These are phyloP conservation scores for Sacculina carcini DNA, from an alignment of 2,888 invertebrate species.

Conservation along the genomic window DNA sequence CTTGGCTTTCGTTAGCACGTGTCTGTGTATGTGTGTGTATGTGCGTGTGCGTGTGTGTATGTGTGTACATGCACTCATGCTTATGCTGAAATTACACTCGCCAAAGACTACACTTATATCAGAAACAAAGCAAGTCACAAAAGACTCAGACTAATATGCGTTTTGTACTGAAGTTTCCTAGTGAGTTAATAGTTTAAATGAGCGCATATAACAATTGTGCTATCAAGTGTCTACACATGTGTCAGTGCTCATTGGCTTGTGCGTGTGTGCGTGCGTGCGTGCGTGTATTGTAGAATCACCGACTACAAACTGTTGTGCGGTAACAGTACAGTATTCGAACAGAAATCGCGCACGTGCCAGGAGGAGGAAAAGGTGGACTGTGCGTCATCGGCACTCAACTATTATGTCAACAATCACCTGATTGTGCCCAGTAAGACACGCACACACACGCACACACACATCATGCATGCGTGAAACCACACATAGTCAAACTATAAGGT, in stretches of 20 bases:
- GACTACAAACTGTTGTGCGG: slow-evolving; percentile 19
- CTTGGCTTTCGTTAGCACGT: too few species aligned
- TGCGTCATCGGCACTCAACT: slow-evolving; percentile 16
- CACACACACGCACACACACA: too few species aligned
- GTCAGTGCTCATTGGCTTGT: too few species aligned
- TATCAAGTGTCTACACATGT: too few species aligned
- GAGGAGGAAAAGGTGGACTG: slow-evolving; percentile 17
- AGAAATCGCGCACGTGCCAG: slow-evolving; percentile 19
- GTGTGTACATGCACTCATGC: too few species aligned
- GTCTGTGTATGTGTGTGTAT: too few species aligned
- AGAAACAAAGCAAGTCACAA: too few species aligned
- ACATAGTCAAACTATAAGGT: slow-evolving; percentile 11
- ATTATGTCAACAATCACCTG: slow-evolving; percentile 16
- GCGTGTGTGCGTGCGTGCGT: background rate
- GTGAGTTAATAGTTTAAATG: background rate
- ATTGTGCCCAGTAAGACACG: background rate
- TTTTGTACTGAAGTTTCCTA: background rate
- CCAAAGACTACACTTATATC: too few species aligned
- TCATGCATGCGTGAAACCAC: slow-evolving; percentile 16
- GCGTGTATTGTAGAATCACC: slow-evolving; percentile 15
- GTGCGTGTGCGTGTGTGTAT: too few species aligned
- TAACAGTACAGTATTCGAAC: slow-evolving; percentile 18
- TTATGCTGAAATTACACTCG: too few species aligned
- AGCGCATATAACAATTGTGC: too few species aligned
- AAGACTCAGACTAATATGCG: too few species aligned